Evolutionary conservation across 2,113 vertebrate species (phyloP), one percentile per base, ranked within the genome.

Genomic region (Chunga burmeisteri): DNA sequence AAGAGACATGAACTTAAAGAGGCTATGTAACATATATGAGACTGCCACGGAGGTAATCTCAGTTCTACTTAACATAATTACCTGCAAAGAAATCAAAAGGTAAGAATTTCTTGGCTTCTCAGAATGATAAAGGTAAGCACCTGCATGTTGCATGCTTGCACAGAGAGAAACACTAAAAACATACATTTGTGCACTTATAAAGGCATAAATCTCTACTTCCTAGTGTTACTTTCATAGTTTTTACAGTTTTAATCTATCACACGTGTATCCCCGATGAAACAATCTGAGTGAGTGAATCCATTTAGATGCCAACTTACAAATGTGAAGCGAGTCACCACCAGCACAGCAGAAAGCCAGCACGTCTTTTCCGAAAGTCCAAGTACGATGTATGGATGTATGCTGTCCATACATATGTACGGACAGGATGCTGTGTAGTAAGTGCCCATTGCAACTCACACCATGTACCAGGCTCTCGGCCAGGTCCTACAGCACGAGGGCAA

Each of bases 401-500:
- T 52, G 20, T n/a, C 58, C 34, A 18, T 15, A 46, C 9, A 3
- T 4, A 52, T 4, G 5, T 42, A 61, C 3, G 1, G 42, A 65
- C 26, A 40, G 38, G 25, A 47, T 22, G 47, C 47, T 56, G 22
- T 7, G n/a, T 47, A 17, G 7, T 29, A 56, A 70, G 6, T 21
- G 16, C 26, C n/a, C 3, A 0, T 27, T 1, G 2, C 0, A 1
- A 34, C 49, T 40, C 16, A 40, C 20, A n/a, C 22, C 32, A 59
- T 0, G 1, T 36, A 88, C 26, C 34, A 74, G 46, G 42, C 10
- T 67, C 36, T 40, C 2, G 0, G 46, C 34, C 32, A 61, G 36
- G 29, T 63, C 44, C 11, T 30, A 52, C 62, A 53, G 73, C n/a
- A 52, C 2, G 1, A 62, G 3, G 44, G 34, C 49, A 52, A 52